Conservation (phyloP, 2,113 vertebrate species). For the Apteryx owenii region DNA sequence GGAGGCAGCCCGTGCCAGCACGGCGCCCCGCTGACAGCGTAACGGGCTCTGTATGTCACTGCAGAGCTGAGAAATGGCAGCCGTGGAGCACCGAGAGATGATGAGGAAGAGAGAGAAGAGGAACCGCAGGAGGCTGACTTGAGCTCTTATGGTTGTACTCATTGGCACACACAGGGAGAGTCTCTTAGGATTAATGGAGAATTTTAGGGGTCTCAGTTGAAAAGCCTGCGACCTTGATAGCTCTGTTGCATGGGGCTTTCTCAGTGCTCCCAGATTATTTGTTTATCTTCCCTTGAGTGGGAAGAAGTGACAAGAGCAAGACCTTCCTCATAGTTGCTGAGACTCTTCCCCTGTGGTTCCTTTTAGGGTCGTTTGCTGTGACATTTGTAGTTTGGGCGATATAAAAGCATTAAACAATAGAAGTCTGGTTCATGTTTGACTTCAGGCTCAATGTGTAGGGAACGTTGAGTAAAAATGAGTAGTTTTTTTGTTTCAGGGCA, state of each 20-base stretch:
- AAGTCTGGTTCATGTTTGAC: constrained; percentile 20
- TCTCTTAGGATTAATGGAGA: not conserved
- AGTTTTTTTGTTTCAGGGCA: not conserved
- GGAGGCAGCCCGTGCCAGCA: not conserved
- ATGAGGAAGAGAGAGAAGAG: not conserved
- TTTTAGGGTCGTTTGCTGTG: constrained; percentile 41
- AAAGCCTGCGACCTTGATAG: not conserved
- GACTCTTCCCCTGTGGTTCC: constrained; percentile 21
- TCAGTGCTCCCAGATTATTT: constrained; percentile 7
- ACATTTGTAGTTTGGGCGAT: constrained; percentile 10
- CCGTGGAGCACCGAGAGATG: not conserved
- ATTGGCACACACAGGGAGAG: not conserved
- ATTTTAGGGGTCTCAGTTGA: constrained; percentile 5
- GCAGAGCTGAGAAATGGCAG: not conserved
- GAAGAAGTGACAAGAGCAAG: constrained; percentile 20
- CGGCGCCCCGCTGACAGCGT: not conserved
- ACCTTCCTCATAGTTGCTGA: constrained; percentile 13
- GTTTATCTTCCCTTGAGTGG: constrained; percentile 29
- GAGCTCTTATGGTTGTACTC: not conserved
- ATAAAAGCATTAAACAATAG: constrained; percentile 38
- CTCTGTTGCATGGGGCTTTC: not conserved
- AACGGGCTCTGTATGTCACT: not conserved
- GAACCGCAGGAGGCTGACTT: not conserved
- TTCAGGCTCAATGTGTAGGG: not conserved
- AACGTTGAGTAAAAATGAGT: not conserved